A percentile compares a stretch with the other conserved stretches of the same genome.
phyloP scores from a whole-genome alignment of 2,113 vertebrate species.

The Microcebus murinus region DNA sequence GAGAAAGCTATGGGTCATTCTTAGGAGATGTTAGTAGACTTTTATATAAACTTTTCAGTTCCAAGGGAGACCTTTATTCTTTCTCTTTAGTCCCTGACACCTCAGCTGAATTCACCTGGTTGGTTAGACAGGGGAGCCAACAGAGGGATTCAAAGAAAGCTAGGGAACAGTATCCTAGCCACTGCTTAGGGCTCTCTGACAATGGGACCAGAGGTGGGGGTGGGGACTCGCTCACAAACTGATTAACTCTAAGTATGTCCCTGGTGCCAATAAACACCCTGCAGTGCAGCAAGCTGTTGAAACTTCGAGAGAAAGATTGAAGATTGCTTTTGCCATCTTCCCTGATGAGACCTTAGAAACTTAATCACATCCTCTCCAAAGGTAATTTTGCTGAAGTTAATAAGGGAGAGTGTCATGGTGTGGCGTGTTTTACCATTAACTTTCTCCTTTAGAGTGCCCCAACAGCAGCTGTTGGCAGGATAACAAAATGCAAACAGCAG shows the following conservation, averaged over 20 bases:
- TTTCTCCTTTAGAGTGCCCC: background rate
- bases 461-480: background rate
- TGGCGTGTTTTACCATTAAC: background rate
- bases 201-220: background rate
- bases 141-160: background rate
- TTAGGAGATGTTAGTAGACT: background rate
- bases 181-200: background rate
- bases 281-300: background rate
- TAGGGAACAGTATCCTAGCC: background rate
- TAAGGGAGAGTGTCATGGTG: background rate
- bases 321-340: background rate
- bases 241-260: background rate
- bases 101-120: background rate
- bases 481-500: constrained; percentile 47
- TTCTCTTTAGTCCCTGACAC: background rate
- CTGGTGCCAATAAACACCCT: constrained; percentile 24
- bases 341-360: constrained; percentile 4
- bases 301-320: background rate
- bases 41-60: constrained; percentile 18
- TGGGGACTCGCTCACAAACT: background rate
- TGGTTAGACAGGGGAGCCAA: background rate
- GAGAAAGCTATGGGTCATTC: background rate
- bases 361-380: background rate
- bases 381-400: constrained; percentile 20
- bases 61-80: background rate